These are phyloP conservation scores for Dendroctonus valens DNA, from an alignment of 1,140 invertebrate genomes.

Conservation along the genomic window DNA sequence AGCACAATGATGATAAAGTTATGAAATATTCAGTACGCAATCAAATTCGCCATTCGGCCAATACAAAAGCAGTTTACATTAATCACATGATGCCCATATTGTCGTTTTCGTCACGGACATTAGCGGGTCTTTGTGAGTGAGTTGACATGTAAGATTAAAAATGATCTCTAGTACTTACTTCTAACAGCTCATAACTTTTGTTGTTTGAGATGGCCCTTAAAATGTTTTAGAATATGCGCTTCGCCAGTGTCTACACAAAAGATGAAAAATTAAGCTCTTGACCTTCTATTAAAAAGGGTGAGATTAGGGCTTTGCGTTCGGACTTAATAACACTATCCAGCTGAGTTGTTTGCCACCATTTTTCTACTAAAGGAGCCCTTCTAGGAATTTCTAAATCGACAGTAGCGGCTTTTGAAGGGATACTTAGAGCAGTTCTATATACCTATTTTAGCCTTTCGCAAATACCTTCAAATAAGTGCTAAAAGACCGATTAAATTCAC, in stretches of 20 bases:
- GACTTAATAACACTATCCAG: constrained; percentile 6
- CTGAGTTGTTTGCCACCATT: not conserved
- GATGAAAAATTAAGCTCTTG: constrained; percentile 42
- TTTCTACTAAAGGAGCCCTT: not conserved
- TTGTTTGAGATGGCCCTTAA: constrained; percentile 23
- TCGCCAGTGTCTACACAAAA: constrained; percentile 38
- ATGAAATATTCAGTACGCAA: no score
- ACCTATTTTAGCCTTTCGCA: no score
- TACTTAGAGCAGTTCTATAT: no score
- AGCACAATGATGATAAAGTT: no score
- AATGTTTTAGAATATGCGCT: constrained; percentile 24
- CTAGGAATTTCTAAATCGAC: not conserved
- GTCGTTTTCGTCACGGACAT: constrained; percentile 38
- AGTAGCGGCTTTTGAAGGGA: not conserved
- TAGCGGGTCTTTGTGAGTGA: constrained; percentile 30
- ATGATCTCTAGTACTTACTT: constrained; percentile 40
- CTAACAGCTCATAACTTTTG: constrained; percentile 25
- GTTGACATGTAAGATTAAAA: constrained; percentile 40
- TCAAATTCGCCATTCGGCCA: no score
- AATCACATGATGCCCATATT: constrained; percentile 36
- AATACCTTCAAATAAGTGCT: not conserved
- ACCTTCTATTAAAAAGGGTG: constrained; percentile 29
- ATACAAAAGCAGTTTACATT: constrained; percentile 15
- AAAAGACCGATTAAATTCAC: not conserved
- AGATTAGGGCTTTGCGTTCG: constrained; percentile 2